Base-by-base conservation (phyloP, 2,888 invertebrate genomes). In the Coleophora flavipennella region DNA sequence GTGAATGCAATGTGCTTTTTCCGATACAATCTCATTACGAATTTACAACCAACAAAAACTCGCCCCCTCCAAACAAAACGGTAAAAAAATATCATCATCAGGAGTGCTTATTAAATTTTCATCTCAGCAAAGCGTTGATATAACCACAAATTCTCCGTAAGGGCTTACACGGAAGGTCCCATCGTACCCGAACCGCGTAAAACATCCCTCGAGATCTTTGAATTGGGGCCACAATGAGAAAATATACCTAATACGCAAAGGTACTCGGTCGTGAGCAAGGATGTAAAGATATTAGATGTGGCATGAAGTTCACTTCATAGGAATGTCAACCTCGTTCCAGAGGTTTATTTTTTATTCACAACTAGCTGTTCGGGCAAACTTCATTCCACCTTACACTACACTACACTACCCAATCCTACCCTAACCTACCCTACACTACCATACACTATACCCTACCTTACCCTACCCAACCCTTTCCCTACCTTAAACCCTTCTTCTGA, bases 91-190 rank as follows among this genome's bases (percentile, higher is more conserved):
- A 53, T 51, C 52, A 61, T 59, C 57, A 52, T 52, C 57, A 57
- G 54, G 51, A 61, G 56, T 56, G 63, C 58, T 62, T 55, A 49
- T 69, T 61, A 54, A 62, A 67, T 61, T 64, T 70, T 63, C 51
- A 70, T 62, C 49, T 45, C 32, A 31, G 40, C 49, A 37, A 20
- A 44, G 41, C 40, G 38, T 37, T 41, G 50, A 47, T 46, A 51
- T 50, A 46, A 56, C 62, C 57, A 20, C 57, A 62, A 59, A 56
- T 55, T 53, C 53, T 35, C 49, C 47, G 46, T 51, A 52, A 53
- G 36, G 49, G 51, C 40, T 43, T 36, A 36, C 36, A 52, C 47
- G 46, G 37, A 37, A 43, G 46, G 44, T 48, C 49, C 38, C 38
- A 42, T 55, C 55, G 56, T 66, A 62, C 55, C 55, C 39, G 44